Evolutionary conservation across 2,888 invertebrate genomes (phyloP), one percentile per base, ranked within the genome.

Genomic region (Zygothrica quintamaculata): DNA sequence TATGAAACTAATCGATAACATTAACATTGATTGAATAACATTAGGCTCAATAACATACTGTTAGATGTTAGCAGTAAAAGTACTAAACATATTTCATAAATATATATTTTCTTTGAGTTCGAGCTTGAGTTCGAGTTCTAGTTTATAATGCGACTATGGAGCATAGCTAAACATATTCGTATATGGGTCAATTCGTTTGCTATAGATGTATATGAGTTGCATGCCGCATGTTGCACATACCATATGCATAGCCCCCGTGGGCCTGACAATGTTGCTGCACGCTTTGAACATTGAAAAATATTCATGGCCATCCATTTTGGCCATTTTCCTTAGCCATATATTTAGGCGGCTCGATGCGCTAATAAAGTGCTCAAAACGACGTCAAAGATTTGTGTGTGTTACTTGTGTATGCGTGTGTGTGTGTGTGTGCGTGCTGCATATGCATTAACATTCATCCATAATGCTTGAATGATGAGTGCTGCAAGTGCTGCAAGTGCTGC

Each of bases 381-480:
- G 46, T 53, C 46, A 15, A 31, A 48, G 36, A 31, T 29, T 53
- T 18, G 64, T 65, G 55, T 25, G 22, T 36, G 13, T 29, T n/a
- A n/a, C n/a, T 3, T 18, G 34, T 26, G 16, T 50, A 13, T 16
- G 31, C 25, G 42, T 47, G 36, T 60, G 37, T 44, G 44, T 52
- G 60, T 76, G 61, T 68, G 84, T 73, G 57, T 71, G 76, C 72
- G 79, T 80, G 80, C 59, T 52, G 64, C 65, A 84, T 61, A 71
- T 87, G 81, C 87, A 80, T 80, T 80, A 79, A 79, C 64, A 78
- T 85, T 71, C 58, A 48, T 58, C 53, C 86, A 75, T 85, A 82
- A 82, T 72, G 65, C 79, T 61, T 59, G 61, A 65, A 65, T 64
- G 77, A 76, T 71, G 73, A 75, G 62, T 64, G 64, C 66, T 48